Evolutionary conservation across 2,113 vertebrate genomes (phyloP).

Genomic region (Catharus fuscescens): DNA sequence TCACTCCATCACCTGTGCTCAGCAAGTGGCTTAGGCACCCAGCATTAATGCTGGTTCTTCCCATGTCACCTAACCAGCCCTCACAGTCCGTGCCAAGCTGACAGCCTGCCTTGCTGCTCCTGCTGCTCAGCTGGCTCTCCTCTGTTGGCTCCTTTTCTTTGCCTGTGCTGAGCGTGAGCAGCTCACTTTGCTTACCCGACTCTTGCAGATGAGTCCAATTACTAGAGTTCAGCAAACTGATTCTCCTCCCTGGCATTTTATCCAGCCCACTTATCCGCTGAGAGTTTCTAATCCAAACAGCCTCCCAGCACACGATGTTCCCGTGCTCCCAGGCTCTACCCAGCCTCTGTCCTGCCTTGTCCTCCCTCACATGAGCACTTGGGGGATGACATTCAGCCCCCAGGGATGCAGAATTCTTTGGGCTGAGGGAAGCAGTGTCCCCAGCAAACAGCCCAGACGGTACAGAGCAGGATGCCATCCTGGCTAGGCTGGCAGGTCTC

Average conservation of each 20-base stretch:
- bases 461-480: neutral
- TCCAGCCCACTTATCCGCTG: constrained; percentile 15
- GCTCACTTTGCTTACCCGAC: neutral
- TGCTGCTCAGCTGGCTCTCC: neutral
- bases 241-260: constrained; percentile 54
- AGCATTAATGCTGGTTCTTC: neutral
- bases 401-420: neutral
- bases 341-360: neutral
- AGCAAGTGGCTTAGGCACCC: neutral
- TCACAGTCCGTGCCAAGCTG: accelerated
- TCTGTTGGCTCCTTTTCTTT: neutral
- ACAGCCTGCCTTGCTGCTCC: neutral
- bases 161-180: neutral
- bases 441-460: neutral
- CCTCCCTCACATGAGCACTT: neutral
- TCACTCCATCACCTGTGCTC: neutral
- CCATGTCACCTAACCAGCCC: accelerated
- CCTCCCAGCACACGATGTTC: constrained; percentile 56
- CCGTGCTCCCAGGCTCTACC: neutral
- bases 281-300: constrained; percentile 62
- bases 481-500: neutral
- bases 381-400: neutral
- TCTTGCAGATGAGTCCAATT: constrained; percentile 18
- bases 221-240: constrained; percentile 51
- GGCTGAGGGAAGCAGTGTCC: neutral